Percentiles rank a stretch among this genome's conserved stretches.
phyloP scores from a whole-genome alignment of 2,113 vertebrate species.

The Eretmochelys imbricata region DNA sequence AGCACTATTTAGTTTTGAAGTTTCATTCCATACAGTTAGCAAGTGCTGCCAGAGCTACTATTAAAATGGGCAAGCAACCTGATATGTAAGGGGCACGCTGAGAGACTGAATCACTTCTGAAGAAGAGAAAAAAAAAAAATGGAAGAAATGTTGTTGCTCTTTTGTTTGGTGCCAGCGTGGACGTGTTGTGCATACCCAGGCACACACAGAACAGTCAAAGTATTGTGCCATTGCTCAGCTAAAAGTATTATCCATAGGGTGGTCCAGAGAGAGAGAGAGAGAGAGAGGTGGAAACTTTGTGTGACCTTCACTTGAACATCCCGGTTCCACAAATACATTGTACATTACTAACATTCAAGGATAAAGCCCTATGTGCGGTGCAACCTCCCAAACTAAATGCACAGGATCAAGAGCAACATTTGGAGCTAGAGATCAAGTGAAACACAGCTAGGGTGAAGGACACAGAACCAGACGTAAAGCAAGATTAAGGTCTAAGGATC shows the following conservation, averaged over 20 bases:
- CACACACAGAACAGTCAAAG: conserved; percentile 8
- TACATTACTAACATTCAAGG: background rate
- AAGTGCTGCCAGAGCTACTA: background rate
- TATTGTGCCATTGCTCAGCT: conserved; percentile 52
- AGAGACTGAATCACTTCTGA: conserved; percentile 43
- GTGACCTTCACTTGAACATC: background rate
- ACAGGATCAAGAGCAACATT: background rate
- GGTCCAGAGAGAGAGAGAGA: background rate
- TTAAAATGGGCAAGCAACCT: conserved; percentile 15
- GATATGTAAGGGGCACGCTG: conserved; percentile 30
- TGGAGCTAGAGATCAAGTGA: background rate
- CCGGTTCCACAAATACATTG: background rate
- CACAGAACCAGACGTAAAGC: background rate
- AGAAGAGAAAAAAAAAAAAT: conserved; percentile 48
- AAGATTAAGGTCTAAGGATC: background rate
- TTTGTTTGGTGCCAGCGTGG: conserved; percentile 20
- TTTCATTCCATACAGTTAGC: conserved; percentile 9
- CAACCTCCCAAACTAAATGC: background rate
- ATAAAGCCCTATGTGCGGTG: background rate
- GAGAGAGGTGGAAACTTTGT: background rate
- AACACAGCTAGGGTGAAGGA: background rate
- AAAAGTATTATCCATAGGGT: conserved; percentile 23
- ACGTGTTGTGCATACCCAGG: conserved; percentile 23
- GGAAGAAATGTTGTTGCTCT: conserved; percentile 40
- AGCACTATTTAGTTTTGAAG: background rate